These are phyloP conservation scores for Apodemia mormo DNA, from an alignment of 2,888 invertebrate genomes.

Conservation along the genomic window DNA sequence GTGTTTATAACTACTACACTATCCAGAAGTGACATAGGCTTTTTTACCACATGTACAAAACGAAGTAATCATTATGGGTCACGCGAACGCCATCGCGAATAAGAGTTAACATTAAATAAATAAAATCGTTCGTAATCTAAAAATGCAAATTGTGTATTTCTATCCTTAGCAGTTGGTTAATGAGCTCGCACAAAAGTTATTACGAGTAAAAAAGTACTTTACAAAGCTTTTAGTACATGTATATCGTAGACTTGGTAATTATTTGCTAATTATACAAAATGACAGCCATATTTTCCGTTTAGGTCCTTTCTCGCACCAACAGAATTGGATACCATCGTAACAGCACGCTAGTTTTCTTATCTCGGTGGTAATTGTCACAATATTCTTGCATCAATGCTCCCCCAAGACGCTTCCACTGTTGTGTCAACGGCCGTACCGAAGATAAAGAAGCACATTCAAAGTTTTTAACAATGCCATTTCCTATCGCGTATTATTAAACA, in stretches of 20 bases:
- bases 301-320: background rate
- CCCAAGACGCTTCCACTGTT: conserved; percentile 28
- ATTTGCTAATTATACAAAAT: background rate
- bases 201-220: too few species aligned
- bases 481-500: background rate
- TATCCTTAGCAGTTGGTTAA: too few species aligned
- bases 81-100: too few species aligned
- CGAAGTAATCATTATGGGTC: too few species aligned
- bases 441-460: conserved; percentile 14
- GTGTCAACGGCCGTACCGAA: background rate
- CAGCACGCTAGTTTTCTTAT: conserved; percentile 32
- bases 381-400: conserved; percentile 34
- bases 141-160: too few species aligned
- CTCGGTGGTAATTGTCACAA: conserved; percentile 35
- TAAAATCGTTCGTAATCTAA: too few species aligned
- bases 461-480: background rate
- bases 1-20: too few species aligned
- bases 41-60: too few species aligned
- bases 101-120: too few species aligned
- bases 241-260: background rate
- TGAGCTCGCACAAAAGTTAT: too few species aligned
- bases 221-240: too few species aligned
- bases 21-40: too few species aligned
- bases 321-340: background rate
- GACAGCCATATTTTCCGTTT: background rate